A percentile compares a stretch with the other conserved stretches of the same genome.
phyloP scores from a whole-genome alignment of 2,888 invertebrate species.

The Arge pagana region DNA sequence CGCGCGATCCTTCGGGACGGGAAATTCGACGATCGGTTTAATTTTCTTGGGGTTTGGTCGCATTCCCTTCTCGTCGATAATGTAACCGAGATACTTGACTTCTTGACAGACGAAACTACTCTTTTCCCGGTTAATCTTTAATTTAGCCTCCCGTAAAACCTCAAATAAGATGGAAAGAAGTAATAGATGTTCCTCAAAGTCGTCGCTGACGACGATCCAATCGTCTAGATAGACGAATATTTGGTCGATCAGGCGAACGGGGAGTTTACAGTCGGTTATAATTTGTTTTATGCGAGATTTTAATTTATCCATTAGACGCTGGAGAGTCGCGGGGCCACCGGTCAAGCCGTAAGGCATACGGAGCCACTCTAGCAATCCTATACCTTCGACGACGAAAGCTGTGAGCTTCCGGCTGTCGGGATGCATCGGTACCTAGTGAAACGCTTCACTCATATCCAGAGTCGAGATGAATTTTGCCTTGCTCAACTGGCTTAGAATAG shows the following conservation, averaged over 20 bases:
- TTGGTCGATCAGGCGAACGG: slow-evolving; percentile 20
- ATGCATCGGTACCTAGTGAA: slow-evolving; percentile 19
- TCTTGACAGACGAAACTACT: slow-evolving; percentile 21
- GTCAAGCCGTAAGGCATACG: slow-evolving; percentile 18
- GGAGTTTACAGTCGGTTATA: slow-evolving; percentile 13
- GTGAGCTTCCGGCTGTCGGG: neutral
- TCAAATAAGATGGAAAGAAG: neutral
- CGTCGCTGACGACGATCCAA: slow-evolving; percentile 7
- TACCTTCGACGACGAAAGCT: slow-evolving; percentile 4
- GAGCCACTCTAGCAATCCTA: neutral
- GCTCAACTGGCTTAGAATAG: slow-evolving; percentile 10
- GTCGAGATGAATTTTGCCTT: slow-evolving; percentile 30
- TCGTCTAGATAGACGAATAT: slow-evolving; percentile 1
- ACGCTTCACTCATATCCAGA: slow-evolving; percentile 31
- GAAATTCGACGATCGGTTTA: slow-evolving; percentile 18
- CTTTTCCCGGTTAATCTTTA: slow-evolving; percentile 27
- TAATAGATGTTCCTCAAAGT: neutral
- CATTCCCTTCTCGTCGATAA: slow-evolving; percentile 28
- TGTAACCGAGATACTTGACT: slow-evolving; percentile 22
- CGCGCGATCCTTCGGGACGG: neutral
- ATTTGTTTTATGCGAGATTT: neutral
- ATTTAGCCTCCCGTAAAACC: slow-evolving; percentile 19
- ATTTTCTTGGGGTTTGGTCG: slow-evolving; percentile 28
- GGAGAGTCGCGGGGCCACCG: slow-evolving; percentile 29
- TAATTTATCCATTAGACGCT: slow-evolving; percentile 11